Evolutionary conservation across 2,113 vertebrate species (phyloP).

Genomic region (Oreocharis arfaki): DNA sequence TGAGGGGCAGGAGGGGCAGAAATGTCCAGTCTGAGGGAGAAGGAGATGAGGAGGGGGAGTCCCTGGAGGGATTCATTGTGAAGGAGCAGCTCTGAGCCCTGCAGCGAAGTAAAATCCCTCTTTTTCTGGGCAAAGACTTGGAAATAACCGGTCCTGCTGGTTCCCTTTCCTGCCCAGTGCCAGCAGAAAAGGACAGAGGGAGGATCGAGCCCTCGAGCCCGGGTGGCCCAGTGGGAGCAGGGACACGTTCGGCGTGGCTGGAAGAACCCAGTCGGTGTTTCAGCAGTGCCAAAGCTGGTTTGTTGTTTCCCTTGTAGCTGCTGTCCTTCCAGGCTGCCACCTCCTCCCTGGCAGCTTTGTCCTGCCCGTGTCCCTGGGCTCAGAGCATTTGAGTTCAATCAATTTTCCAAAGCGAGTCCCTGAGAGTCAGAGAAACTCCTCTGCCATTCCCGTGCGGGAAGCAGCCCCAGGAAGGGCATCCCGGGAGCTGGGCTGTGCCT

Average conservation of each 20-base stretch:
- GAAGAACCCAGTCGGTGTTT: background rate
- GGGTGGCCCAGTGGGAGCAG: background rate
- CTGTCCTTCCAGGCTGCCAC: background rate
- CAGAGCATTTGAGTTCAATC: background rate
- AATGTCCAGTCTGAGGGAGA: background rate
- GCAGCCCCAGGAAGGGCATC: background rate
- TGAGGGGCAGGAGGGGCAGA: background rate
- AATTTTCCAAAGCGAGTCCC: background rate
- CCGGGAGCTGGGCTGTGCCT: background rate
- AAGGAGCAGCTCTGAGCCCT: background rate
- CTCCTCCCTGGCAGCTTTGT: background rate
- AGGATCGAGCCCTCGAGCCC: background rate
- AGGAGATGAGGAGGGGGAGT: background rate
- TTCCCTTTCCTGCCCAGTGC: background rate
- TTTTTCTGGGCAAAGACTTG: background rate
- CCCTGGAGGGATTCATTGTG: rapidly evolving
- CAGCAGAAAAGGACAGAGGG: background rate
- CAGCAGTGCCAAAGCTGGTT: background rate
- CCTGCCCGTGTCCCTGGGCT: background rate
- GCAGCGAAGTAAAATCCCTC: background rate
- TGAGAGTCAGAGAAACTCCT: background rate
- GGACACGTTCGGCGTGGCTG: background rate
- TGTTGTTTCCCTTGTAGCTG: background rate
- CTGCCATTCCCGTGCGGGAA: rapidly evolving
- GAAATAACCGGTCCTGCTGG: background rate